Percentiles rank a stretch among this genome's conserved stretches.
These are phyloP conservation scores for Lophius americanus DNA, from an alignment of 2,797 vertebrate species.

Conservation along the genomic window DNA sequence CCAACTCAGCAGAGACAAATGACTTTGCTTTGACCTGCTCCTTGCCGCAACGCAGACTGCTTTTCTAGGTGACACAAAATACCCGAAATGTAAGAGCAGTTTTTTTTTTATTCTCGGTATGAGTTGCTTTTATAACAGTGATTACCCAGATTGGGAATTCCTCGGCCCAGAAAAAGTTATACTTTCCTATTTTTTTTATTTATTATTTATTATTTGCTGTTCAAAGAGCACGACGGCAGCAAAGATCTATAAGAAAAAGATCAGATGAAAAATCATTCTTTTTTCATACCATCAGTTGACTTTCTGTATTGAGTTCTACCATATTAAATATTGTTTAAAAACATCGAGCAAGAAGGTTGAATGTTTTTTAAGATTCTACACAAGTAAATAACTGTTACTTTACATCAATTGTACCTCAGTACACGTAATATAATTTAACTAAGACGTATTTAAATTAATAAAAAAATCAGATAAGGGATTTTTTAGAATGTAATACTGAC, in stretches of 20 bases:
- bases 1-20: slow-evolving; percentile 72
- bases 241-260: neutral
- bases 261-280: no score
- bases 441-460: no score
- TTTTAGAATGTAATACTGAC: no score
- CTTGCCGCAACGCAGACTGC: slow-evolving; percentile 60
- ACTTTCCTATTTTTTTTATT: neutral
- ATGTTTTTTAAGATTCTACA: no score
- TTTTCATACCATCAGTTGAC: neutral
- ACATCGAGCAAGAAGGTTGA: no score
- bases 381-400: no score
- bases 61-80: slow-evolving; percentile 43
- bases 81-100: slow-evolving; percentile 40
- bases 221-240: neutral
- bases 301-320: neutral
- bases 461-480: no score
- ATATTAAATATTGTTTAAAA: neutral
- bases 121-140: slow-evolving; percentile 31
- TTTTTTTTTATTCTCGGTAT: slow-evolving; percentile 21
- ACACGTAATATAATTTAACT: no score
- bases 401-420: no score
- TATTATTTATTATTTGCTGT: neutral
- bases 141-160: slow-evolving; percentile 12
- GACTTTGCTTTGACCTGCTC: slow-evolving; percentile 71
- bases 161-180: slow-evolving; percentile 4